phyloP scores from a whole-genome alignment of 2,888 invertebrate genomes.

The Arrhopalites spinosus region DNA sequence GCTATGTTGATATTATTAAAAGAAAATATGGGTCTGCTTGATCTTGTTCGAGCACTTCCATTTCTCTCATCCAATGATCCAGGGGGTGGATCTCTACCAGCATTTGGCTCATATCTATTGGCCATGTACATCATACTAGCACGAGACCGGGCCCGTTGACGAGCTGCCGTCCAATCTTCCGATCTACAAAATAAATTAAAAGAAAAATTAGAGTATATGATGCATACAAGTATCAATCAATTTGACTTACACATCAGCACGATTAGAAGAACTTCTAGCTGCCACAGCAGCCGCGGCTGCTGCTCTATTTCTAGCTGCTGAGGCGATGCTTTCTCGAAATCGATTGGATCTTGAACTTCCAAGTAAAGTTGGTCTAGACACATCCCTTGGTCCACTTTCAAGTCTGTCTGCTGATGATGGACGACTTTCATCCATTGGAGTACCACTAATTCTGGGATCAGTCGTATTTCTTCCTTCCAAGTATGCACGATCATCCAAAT shows the following conservation, averaged over 20 bases:
- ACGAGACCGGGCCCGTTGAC: not conserved
- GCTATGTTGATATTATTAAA: conserved; percentile 15
- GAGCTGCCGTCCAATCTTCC: not conserved
- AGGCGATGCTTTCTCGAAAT: conserved; percentile 5
- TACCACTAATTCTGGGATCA: not conserved
- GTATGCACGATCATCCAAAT: not conserved
- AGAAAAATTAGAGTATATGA: no score
- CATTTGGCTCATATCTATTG: not conserved
- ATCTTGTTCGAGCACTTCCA: conserved; percentile 48
- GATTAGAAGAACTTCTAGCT: not conserved
- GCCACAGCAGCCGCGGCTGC: not conserved
- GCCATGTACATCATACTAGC: not conserved
- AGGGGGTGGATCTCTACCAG: not conserved
- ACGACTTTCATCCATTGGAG: not conserved
- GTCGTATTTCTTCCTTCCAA: not conserved
- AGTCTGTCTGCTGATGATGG: not conserved
- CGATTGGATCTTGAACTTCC: not conserved
- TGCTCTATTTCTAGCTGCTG: conserved; percentile 1
- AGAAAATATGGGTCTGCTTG: conserved; percentile 18
- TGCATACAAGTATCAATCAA: no score
- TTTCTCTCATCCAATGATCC: conserved; percentile 25
- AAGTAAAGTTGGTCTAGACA: not conserved
- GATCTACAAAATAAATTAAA: not conserved
- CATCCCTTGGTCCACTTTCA: not conserved
- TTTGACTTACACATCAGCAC: not conserved